A percentile compares a stretch with the other conserved stretches of the same genome.
Conservation (phyloP, 2,888 invertebrate species). For the Hofmannophila pseudospretella region DNA sequence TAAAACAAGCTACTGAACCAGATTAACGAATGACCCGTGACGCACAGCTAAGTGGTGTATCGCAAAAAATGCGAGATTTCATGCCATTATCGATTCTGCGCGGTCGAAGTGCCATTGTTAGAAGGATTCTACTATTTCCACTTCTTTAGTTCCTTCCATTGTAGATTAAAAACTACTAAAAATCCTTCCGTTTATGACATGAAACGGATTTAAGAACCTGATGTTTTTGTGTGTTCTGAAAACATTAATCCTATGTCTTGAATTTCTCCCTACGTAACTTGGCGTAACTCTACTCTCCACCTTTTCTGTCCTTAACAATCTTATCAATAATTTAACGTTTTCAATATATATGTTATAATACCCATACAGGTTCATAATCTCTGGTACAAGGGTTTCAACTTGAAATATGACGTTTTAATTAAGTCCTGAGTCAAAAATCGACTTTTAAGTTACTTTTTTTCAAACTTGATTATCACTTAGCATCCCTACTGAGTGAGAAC, state of each 20-base stretch:
- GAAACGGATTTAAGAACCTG: too few relatives aligned
- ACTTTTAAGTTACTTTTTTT: slow-evolving; percentile 33
- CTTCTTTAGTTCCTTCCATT: too few relatives aligned
- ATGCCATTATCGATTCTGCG: slow-evolving; percentile 4
- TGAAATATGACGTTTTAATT: slow-evolving; percentile 41
- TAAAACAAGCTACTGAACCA: too few relatives aligned
- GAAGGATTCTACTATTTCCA: not conserved
- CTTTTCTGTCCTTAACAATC: too few relatives aligned
- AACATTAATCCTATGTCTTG: too few relatives aligned
- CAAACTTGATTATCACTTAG: slow-evolving; percentile 3
- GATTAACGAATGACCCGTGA: slow-evolving; percentile 22
- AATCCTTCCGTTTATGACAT: too few relatives aligned
- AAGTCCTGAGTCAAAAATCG: slow-evolving; percentile 26
- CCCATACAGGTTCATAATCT: slow-evolving; percentile 12
- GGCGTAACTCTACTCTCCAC: too few relatives aligned
- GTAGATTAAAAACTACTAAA: too few relatives aligned
- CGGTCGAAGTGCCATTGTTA: slow-evolving; percentile 1
- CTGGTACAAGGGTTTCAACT: slow-evolving; percentile 27
- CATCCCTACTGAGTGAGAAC: not conserved
- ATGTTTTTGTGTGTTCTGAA: too few relatives aligned
- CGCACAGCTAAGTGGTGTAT: slow-evolving; percentile 13
- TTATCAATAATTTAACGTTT: too few relatives aligned
- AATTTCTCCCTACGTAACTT: too few relatives aligned
- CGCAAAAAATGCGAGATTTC: slow-evolving; percentile 1
- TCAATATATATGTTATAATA: too few relatives aligned